Evolutionary conservation across 2,113 vertebrate species (phyloP).

Genomic region (Pituophis catenifer): DNA sequence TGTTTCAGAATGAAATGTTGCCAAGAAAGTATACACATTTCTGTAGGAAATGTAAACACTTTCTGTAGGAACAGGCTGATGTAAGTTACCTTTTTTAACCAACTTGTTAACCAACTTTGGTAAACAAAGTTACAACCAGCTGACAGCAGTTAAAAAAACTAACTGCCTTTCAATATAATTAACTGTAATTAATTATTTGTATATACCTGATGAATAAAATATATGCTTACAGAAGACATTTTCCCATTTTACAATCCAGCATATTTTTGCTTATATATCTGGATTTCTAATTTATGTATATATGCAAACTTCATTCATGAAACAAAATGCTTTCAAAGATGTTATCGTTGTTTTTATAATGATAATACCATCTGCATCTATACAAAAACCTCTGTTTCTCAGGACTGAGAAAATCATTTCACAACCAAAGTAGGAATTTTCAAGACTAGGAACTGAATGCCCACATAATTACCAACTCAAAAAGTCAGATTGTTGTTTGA

Average conservation of each 20-base stretch:
- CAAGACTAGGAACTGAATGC: background rate
- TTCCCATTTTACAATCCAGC: background rate
- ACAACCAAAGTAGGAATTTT: background rate
- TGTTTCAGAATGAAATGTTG: conserved; percentile 51
- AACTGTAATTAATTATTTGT: background rate
- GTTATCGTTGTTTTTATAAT: background rate
- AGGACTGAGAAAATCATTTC: background rate
- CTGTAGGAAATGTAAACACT: conserved; percentile 15
- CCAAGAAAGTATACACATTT: conserved; percentile 55
- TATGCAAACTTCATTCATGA: background rate
- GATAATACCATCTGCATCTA: background rate
- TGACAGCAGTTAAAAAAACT: conserved; percentile 46
- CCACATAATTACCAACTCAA: background rate
- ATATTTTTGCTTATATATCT: background rate
- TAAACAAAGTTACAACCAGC: conserved; percentile 39
- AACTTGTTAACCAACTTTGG: conserved; percentile 58
- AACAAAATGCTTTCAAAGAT: background rate
- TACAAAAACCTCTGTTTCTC: background rate
- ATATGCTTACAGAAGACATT: background rate
- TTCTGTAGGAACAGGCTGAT: conserved; percentile 51
- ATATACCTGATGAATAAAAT: background rate
- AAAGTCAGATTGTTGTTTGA: background rate
- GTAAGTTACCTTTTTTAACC: conserved; percentile 45
- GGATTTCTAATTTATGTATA: background rate
- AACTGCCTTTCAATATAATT: background rate